Evolutionary conservation across 2,797 vertebrate genomes (phyloP), one percentile per base, ranked within the genome.

Genomic region (Typhlichthys subterraneus): DNA sequence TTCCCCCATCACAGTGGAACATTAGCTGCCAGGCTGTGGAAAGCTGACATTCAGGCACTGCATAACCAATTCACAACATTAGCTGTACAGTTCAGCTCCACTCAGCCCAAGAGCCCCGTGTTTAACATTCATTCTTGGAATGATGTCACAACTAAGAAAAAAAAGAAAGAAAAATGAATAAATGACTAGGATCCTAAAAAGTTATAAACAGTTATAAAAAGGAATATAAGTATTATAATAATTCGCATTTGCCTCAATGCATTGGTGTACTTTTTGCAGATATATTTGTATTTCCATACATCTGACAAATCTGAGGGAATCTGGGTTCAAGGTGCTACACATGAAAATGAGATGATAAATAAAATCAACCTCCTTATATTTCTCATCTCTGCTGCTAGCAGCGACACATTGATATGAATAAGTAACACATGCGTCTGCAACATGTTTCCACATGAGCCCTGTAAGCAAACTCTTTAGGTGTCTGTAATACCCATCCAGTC

Each of bases 291-390:
- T 89, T 88, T 87, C 79, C 71, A 85, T 87, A 85, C 76, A 82
- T 90, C 81, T 83, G 80, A 88, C 81, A 84, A 87, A 79, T 88
- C 83, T 77, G 53, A 53, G 55, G 71, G 79, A 82, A 76, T 73
- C 75, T 70, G 72, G 73, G 75, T 75, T 75, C 80, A 89, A 87
- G 84, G 79, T 86, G 79, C 85, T 66, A 68, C 59, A 86, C 82
- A 73, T 75, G 84, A 86, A 89, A 88, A 90, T 87, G 87, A 86
- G 84, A 77, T 87, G 85, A 87, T 89, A 85, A 86, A 87, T 85
- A 85, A 87, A 90, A 89, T 86, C 79, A 69, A 61, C 53, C n/a
- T 71, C 52, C 77, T 86, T 84, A 74, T 81, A 82, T 84, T 85
- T 89, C 76, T 64, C 75, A 42, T 69, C 58, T 42, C 56, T 10